These are phyloP conservation scores for Heliothis peltigera DNA, from an alignment of 2,888 invertebrate genomes.

Conservation along the genomic window DNA sequence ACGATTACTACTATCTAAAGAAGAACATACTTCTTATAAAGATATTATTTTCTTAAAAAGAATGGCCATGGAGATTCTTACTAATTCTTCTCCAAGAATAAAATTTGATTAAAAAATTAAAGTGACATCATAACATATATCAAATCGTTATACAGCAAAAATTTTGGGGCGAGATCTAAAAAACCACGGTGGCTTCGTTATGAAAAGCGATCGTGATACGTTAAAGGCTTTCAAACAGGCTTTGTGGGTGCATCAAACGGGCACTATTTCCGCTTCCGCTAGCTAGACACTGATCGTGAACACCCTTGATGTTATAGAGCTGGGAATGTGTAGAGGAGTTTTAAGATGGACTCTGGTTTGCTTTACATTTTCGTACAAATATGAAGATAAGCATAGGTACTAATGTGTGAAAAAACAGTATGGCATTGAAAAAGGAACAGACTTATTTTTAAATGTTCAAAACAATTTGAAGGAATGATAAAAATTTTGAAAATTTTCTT, in stretches of 20 bases:
- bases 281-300: constrained; percentile 46
- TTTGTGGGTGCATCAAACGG: constrained; percentile 62
- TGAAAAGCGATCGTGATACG: constrained; percentile 44
- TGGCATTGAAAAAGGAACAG: no score
- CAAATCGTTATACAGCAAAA: constrained; percentile 2
- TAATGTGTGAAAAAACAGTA: no score
- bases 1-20: no score
- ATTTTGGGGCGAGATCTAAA: constrained; percentile 24
- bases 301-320: constrained; percentile 31
- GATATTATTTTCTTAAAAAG: no score
- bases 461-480: no score
- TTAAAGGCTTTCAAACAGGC: constrained; percentile 50
- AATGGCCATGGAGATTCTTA: no score
- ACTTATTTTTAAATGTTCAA: no score
- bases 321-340: constrained; percentile 12
- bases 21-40: no score
- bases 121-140: neutral
- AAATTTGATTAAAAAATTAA: neutral
- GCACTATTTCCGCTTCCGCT: constrained; percentile 63
- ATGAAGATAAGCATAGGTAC: no score
- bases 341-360: neutral
- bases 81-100: no score
- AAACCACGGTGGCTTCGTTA: constrained; percentile 32
- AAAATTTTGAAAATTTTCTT: no score
- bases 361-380: no score